A percentile compares a stretch with the other conserved stretches of the same genome.
Evolutionary conservation across 1,140 invertebrate species (phyloP).

Genomic region (Drosophila seguyi): DNA sequence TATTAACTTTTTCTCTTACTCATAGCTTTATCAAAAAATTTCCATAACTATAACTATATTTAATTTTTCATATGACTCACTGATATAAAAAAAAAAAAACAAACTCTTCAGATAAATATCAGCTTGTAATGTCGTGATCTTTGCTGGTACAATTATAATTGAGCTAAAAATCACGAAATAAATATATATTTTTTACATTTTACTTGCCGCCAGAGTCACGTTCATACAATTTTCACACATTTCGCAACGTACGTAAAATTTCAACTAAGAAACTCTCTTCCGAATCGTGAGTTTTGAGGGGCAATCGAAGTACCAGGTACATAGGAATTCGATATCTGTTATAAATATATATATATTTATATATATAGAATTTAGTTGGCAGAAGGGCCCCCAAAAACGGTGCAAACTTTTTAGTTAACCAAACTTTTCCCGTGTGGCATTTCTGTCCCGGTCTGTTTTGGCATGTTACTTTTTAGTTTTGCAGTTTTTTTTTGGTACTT

Average conservation of each 20-base stretch:
- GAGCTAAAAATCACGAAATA: constrained; percentile 2
- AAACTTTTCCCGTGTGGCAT: constrained; percentile 57
- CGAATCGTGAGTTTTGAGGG: constrained; percentile 8
- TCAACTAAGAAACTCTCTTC: constrained; percentile 1
- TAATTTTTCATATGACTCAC: background rate
- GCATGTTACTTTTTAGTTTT: constrained; percentile 37
- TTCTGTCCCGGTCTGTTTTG: constrained; percentile 21
- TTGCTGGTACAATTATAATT: background rate
- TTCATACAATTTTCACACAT: constrained; percentile 10
- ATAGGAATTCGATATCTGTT: constrained; percentile 13
- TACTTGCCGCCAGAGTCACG: constrained; percentile 4
- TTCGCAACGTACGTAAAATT: constrained; percentile 1
- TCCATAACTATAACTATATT: background rate
- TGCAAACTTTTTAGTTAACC: constrained; percentile 55
- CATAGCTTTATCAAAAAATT: too few species aligned
- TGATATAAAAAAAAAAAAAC: constrained; percentile 1
- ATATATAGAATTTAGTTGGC: constrained; percentile 4
- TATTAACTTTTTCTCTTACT: too few species aligned
- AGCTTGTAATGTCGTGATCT: background rate
- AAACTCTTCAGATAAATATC: background rate
- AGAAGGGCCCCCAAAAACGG: constrained; percentile 16
- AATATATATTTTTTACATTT: constrained; percentile 1
- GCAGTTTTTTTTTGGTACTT: constrained; percentile 35
- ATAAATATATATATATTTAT: background rate
- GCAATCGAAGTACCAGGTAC: constrained; percentile 22